A percentile compares a stretch with the other conserved stretches of the same genome.
These are phyloP conservation scores for Protobothrops mucrosquamatus DNA, from an alignment of 2,113 vertebrate species.

Conservation along the genomic window DNA sequence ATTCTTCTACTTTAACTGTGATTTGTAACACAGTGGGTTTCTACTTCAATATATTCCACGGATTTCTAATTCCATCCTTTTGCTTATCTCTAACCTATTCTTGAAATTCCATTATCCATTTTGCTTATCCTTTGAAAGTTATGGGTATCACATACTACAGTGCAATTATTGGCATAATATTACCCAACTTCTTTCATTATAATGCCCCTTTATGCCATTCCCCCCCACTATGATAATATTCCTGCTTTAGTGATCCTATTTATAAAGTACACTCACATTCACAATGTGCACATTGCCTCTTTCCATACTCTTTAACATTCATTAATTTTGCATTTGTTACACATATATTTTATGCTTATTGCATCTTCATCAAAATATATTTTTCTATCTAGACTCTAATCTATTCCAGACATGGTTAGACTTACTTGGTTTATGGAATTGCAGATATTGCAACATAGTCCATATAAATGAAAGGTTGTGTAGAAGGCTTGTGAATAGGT, in stretches of 20 bases:
- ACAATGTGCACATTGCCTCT: background rate
- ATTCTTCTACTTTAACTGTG: too few relatives aligned
- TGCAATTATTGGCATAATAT: background rate
- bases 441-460: background rate
- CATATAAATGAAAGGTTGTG: too few relatives aligned
- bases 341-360: background rate
- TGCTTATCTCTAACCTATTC: background rate
- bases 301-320: background rate
- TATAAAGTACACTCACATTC: background rate
- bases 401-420: background rate
- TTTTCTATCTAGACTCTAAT: background rate
- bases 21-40: background rate
- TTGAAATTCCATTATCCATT: background rate
- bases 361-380: background rate
- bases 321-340: background rate
- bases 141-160: too few relatives aligned
- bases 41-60: background rate
- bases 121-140: background rate
- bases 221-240: background rate
- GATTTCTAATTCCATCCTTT: background rate
- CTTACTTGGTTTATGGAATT: background rate
- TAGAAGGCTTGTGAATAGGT: too few relatives aligned
- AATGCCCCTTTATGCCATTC: background rate
- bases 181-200: background rate
- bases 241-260: background rate